Evolutionary conservation across 2,113 vertebrate genomes (phyloP), one percentile per base, ranked within the genome.

Genomic region (Marmota monax): DNA sequence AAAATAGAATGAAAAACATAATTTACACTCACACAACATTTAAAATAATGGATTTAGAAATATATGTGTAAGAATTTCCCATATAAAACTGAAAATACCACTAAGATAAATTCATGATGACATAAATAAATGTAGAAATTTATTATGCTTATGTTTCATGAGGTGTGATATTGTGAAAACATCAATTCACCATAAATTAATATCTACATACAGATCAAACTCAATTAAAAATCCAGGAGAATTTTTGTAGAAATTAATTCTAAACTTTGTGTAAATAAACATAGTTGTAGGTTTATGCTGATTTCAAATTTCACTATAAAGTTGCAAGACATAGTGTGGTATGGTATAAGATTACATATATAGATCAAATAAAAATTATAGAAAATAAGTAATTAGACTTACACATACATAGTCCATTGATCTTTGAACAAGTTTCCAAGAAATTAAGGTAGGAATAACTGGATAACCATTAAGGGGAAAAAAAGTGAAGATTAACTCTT

Each of bases 41-140:
- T 29, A 70, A 94, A 86, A 42, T 74, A 67, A 48, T 12, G 2
- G 2, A 61, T 12, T 84, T 45, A 32, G 22, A 0, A 93, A 86
- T 76, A 51, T 29, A 13, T 10, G 2, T 65, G 8, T 8, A 83
- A 86, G 9, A 74, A 0, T 13, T 76, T 22, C 69, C 45, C 23
- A 86, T 67, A 77, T 92, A 86, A 78, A 69, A 58, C 5, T 73
- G 32, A 42, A 94, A 94, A 90, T 29, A 63, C 34, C 39, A 70
- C 34, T 79, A 8, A 84, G 2, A 45, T 34, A 80, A 85, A 76
- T 77, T 39, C 8, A 77, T 32, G 12, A 84, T 63, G 32, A 73
- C 18, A 45, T 53, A 56, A 69, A 82, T n/a, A 65, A 82, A 70
- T 74, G 2, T 23, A 39, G 5, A 86, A 1, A 58, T 69, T 74